These are phyloP conservation scores for Acholoe squamosa DNA, from an alignment of 2,888 invertebrate genomes.

Conservation along the genomic window DNA sequence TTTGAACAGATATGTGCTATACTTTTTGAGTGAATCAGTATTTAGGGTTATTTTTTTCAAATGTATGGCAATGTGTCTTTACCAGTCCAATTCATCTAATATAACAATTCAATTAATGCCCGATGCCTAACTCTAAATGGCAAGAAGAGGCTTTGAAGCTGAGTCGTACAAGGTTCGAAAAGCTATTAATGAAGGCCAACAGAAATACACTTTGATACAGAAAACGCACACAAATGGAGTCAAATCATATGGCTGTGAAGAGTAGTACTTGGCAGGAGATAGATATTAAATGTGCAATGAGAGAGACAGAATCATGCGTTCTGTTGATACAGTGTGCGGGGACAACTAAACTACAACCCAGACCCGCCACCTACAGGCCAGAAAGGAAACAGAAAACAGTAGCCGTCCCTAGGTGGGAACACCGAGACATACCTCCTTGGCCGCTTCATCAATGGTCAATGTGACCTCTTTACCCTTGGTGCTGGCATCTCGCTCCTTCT, in stretches of 20 bases:
- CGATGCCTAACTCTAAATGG: no score
- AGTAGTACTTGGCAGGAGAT: neutral
- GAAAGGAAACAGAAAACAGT: constrained; percentile 21
- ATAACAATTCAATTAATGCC: no score
- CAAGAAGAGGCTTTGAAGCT: no score
- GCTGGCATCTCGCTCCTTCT: constrained; percentile 64
- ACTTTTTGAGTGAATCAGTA: no score
- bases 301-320: constrained; percentile 25
- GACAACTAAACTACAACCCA: neutral
- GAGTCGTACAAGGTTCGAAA: no score
- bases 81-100: no score
- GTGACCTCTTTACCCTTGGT: constrained; percentile 56
- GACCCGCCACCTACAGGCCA: neutral
- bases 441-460: constrained; percentile 52
- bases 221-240: neutral
- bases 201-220: neutral
- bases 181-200: no score
- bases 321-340: constrained; percentile 16
- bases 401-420: neutral
- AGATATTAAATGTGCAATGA: constrained; percentile 37
- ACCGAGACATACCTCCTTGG: constrained; percentile 33
- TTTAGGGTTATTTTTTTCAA: no score
- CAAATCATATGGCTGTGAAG: constrained; percentile 18
- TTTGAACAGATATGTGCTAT: no score
- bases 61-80: no score